These are phyloP conservation scores for Pelosia muscerda DNA, from an alignment of 2,888 invertebrate genomes.

Conservation along the genomic window DNA sequence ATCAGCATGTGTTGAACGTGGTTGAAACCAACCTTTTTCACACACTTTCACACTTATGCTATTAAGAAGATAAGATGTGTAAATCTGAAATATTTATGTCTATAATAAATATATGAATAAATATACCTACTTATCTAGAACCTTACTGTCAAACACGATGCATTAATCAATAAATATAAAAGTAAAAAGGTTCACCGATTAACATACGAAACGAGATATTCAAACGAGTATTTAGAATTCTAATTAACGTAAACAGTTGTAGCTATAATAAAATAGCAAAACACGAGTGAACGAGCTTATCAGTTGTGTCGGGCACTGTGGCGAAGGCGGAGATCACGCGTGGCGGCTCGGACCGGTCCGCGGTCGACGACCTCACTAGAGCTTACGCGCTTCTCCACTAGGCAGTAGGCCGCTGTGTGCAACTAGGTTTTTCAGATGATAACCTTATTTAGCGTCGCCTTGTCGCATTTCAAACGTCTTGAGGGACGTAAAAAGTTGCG, in stretches of 20 bases:
- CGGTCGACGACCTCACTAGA: conserved; percentile 74
- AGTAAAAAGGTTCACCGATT: conserved; percentile 2
- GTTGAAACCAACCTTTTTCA: no score
- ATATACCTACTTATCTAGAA: not conserved
- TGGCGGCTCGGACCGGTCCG: conserved; percentile 77
- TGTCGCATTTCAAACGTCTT: conserved; percentile 38
- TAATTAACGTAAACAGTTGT: conserved; percentile 42
- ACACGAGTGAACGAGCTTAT: conserved; percentile 60
- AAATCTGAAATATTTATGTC: not conserved
- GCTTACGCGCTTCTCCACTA: conserved; percentile 64
- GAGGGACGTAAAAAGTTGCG: conserved; percentile 34
- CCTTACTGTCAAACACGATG: not conserved
- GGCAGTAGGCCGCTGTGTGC: conserved; percentile 65
- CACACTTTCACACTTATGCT: no score
- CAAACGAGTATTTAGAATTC: not conserved
- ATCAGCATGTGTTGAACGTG: no score
- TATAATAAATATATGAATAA: not conserved
- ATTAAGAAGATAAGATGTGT: not conserved
- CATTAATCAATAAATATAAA: conserved; percentile 2
- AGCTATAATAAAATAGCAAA: conserved; percentile 59
- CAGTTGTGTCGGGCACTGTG: conserved; percentile 64
- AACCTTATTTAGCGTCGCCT: conserved; percentile 63
- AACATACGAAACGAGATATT: not conserved
- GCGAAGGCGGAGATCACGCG: conserved; percentile 66
- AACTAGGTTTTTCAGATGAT: conserved; percentile 70